Evolutionary conservation across 2,797 vertebrate genomes (phyloP).

Genomic region (Sebastes diaconus): DNA sequence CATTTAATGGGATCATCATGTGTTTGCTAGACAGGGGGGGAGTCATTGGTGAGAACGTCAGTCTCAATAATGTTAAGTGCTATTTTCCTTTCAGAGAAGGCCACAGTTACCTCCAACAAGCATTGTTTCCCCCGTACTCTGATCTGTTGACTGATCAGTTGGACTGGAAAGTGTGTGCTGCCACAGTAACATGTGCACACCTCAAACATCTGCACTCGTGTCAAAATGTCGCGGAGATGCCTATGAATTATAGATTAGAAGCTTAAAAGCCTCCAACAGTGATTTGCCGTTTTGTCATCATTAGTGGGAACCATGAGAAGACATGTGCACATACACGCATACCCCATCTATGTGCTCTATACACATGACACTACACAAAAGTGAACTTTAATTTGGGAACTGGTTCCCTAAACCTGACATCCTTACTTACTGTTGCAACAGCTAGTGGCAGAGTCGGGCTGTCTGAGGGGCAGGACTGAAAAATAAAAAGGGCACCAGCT

Average conservation of each 20-base stretch:
- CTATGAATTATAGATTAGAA: conserved; percentile 77
- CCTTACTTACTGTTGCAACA: no score
- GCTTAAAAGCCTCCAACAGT: conserved; percentile 41
- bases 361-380: no score
- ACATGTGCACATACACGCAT: no score
- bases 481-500: background rate
- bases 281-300: conserved; percentile 68
- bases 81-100: background rate
- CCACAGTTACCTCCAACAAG: background rate
- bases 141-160: conserved; percentile 42
- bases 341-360: no score
- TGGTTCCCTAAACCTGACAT: no score
- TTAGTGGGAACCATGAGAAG: conserved; percentile 33
- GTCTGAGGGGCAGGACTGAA: background rate
- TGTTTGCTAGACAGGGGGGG: background rate
- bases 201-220: conserved; percentile 43
- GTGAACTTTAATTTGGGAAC: no score
- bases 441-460: no score
- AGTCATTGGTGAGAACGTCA: background rate
- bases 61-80: background rate
- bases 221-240: conserved; percentile 45
- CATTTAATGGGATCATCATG: background rate
- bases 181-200: conserved; percentile 33
- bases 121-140: background rate
- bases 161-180: conserved; percentile 12